Conservation (phyloP, 2,113 vertebrate genomes). For the Strigops habroptila region DNA sequence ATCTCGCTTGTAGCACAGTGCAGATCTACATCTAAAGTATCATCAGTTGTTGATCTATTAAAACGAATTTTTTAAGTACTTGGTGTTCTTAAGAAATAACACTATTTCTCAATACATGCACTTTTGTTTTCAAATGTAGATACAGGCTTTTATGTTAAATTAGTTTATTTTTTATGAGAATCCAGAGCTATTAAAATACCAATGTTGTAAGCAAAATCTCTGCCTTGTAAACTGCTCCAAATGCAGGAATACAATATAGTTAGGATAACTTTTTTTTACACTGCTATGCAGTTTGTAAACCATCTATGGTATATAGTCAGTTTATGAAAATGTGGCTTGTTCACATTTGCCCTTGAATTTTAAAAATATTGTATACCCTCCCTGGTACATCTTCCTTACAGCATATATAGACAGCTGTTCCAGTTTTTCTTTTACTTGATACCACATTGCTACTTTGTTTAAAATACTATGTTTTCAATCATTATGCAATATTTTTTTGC, state of each 20-base stretch:
- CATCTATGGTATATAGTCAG: slow-evolving; percentile 21
- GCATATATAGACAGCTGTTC: slow-evolving; percentile 58
- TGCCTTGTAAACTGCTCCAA: slow-evolving; percentile 66
- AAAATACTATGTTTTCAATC: slow-evolving; percentile 67
- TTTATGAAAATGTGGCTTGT: slow-evolving; percentile 41
- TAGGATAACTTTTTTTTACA: slow-evolving; percentile 48
- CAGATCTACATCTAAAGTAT: slow-evolving; percentile 36
- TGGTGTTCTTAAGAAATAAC: slow-evolving; percentile 37
- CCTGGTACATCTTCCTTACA: slow-evolving; percentile 54
- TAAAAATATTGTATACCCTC: slow-evolving; percentile 17
- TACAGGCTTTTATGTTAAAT: slow-evolving; percentile 55
- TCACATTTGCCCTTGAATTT: slow-evolving; percentile 55
- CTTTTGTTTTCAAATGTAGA: slow-evolving; percentile 65
- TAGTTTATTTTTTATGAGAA: slow-evolving; percentile 65
- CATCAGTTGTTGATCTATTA: slow-evolving; percentile 15
- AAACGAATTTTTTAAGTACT: slow-evolving; percentile 44
- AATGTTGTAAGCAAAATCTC: slow-evolving; percentile 54
- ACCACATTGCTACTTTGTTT: slow-evolving; percentile 66
- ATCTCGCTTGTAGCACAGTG: slow-evolving; percentile 39
- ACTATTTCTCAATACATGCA: slow-evolving; percentile 66
- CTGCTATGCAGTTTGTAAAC: slow-evolving; percentile 69
- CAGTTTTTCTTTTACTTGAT: slow-evolving; percentile 65
- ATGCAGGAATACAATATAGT: slow-evolving; percentile 58
- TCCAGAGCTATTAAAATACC: slow-evolving; percentile 64
- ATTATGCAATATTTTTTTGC: slow-evolving; percentile 70